Conservation (phyloP, 2,888 invertebrate genomes). For the Leucoma salicis region DNA sequence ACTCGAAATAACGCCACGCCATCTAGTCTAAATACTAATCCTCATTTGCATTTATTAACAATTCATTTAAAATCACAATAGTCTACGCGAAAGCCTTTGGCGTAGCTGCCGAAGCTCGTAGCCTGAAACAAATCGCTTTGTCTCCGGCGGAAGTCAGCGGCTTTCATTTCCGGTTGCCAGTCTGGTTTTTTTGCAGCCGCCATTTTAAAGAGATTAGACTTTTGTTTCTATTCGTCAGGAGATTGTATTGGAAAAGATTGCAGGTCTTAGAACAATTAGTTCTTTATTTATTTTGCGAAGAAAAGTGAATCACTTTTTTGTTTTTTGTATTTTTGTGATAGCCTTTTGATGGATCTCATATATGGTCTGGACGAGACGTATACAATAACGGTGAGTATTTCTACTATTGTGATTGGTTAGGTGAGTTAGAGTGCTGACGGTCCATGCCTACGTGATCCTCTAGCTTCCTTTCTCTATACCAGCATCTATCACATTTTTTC, state of each 20-base stretch:
- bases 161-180: constrained; percentile 55
- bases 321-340: no score
- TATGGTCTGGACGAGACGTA: no score
- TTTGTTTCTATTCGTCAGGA: constrained; percentile 25
- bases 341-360: no score
- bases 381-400: no score
- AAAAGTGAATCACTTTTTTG: no score
- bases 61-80: constrained; percentile 49
- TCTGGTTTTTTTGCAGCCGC: constrained; percentile 32
- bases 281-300: not conserved
- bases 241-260: constrained; percentile 17
- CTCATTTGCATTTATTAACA: constrained; percentile 36
- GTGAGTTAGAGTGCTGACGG: no score
- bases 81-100: constrained; percentile 12
- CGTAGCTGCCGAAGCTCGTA: constrained; percentile 31
- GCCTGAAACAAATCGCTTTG: constrained; percentile 53
- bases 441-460: no score
- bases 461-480: no score
- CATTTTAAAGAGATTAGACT: constrained; percentile 35
- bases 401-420: no score
- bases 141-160: constrained; percentile 41
- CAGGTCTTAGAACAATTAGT: not conserved
- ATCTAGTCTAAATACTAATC: constrained; percentile 30
- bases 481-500: no score
- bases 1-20: constrained; percentile 18